These are phyloP conservation scores for Synergus itoensis DNA, from an alignment of 2,888 invertebrate genomes.

Conservation along the genomic window DNA sequence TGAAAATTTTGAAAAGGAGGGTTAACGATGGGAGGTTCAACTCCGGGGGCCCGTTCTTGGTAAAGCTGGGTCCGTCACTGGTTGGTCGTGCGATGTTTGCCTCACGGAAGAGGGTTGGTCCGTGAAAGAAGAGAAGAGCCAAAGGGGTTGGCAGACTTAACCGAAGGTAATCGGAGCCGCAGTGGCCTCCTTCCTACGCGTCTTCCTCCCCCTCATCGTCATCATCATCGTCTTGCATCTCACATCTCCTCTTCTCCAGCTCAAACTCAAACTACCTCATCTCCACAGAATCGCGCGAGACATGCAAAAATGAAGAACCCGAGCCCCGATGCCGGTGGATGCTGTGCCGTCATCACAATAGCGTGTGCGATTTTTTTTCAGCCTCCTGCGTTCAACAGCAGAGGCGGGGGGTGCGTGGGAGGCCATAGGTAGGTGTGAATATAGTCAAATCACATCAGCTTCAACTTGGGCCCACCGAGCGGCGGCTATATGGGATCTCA, in stretches of 20 bases:
- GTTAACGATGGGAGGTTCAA: background rate
- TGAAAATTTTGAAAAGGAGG: background rate
- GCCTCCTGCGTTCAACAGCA: slow-evolving; percentile 12
- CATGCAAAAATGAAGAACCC: slow-evolving; percentile 64
- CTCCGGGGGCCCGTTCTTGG: background rate
- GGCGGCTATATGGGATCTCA: slow-evolving; percentile 42
- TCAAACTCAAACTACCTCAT: slow-evolving; percentile 22
- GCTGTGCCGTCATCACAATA: slow-evolving; percentile 24
- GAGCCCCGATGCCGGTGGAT: slow-evolving; percentile 45
- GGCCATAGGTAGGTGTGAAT: slow-evolving; percentile 70
- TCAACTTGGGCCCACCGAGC: slow-evolving; percentile 60
- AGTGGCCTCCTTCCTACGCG: slow-evolving; percentile 33
- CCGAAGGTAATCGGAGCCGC: slow-evolving; percentile 18
- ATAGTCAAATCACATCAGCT: slow-evolving; percentile 74
- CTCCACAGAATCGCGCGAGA: slow-evolving; percentile 62
- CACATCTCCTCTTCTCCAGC: slow-evolving; percentile 16
- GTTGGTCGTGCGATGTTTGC: slow-evolving; percentile 35
- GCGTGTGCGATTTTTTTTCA: slow-evolving; percentile 37
- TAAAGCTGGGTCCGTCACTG: slow-evolving; percentile 27
- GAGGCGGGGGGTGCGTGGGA: slow-evolving; percentile 40
- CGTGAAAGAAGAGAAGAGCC: slow-evolving; percentile 38
- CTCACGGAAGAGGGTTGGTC: slow-evolving; percentile 16
- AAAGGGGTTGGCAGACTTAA: slow-evolving; percentile 28
- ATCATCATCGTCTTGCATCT: slow-evolving; percentile 4
- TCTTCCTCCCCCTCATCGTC: slow-evolving; percentile 2